Base-by-base conservation (phyloP, 1,140 invertebrate species). In the Trichogramma pretiosum region DNA sequence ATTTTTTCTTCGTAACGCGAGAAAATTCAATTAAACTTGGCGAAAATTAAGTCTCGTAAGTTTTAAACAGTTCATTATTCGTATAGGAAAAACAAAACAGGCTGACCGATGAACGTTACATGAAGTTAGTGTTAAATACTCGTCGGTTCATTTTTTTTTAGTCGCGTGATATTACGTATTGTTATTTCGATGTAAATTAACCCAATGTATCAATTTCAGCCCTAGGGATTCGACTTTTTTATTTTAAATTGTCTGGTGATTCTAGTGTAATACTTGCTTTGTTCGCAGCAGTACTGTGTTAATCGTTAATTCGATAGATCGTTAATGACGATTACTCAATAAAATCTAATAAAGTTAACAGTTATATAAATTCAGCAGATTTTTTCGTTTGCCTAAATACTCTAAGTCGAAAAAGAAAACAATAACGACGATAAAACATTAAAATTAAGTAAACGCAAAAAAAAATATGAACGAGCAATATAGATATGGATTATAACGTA, bases 211-310 rank as follows among this genome's bases (percentile, higher is more conserved):
- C 56, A 53, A 46, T 50, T 52, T 49, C 52, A 65, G 65, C 61
- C 65, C 64, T 62, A 63, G 65, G 65, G 63, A 66, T 67, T 57
- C 24, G 24, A 30, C 21, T 50, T 24, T 28, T 11, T 46, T 35
- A 3, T 35, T 39, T 40, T 17, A 2, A 18, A n/a, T 9, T 28
- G 24, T 28, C 56, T 60, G 50, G 49, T 62, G 63, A 66, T 70
- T 70, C 67, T 68, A 67, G 61, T 62, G 59, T 56, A 37, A 67
- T 43, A 67, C 62, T 60, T 66, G 57, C 57, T 59, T 56, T 55
- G 59, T 47, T 42, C 35, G 30, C 19, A 17, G 19, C 14, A 34
- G 38, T 14, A 52, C 30, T 38, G 8, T 38, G 54, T 58, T 56
- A 54, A 46, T 44, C 23, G 18, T 24, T 44, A 55, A 34, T 35